A percentile compares a stretch with the other conserved stretches of the same genome.
These are phyloP conservation scores for Grus americana DNA, from an alignment of 2,113 vertebrate species.

Conservation along the genomic window DNA sequence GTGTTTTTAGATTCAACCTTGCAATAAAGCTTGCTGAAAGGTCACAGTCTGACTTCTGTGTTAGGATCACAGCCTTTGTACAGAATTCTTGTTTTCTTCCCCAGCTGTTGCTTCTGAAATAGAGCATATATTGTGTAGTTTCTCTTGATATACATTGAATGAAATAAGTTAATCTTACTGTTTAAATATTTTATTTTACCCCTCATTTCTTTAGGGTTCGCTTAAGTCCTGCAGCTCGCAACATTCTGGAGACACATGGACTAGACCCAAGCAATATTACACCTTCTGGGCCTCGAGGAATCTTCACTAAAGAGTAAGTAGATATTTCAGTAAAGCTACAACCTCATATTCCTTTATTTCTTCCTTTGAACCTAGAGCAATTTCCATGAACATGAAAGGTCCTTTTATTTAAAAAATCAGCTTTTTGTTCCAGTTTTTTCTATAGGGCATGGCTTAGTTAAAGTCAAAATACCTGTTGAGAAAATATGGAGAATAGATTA, in stretches of 20 bases:
- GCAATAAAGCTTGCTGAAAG: neutral
- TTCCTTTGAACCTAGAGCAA: neutral
- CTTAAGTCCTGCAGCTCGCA: conserved; percentile 92
- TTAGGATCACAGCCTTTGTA: neutral
- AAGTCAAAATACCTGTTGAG: neutral
- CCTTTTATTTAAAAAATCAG: neutral
- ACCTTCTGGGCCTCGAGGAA: conserved; percentile 87
- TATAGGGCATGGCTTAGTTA: neutral
- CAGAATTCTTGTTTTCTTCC: neutral
- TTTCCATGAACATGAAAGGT: neutral
- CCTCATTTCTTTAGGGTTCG: conserved; percentile 78
- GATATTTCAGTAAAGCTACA: neutral
- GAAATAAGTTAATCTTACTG: neutral
- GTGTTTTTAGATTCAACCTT: neutral
- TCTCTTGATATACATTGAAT: neutral
- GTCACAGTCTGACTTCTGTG: neutral
- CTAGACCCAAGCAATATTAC: conserved; percentile 80
- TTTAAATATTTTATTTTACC: neutral
- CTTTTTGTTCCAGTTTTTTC: neutral
- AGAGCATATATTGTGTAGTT: neutral
- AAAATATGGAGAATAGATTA: neutral
- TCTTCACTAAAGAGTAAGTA: conserved; percentile 96
- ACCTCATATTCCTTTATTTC: neutral
- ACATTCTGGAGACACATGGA: conserved; percentile 87
- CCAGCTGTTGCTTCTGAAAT: neutral